Evolutionary conservation across 2,797 vertebrate genomes (phyloP), one percentile per base, ranked within the genome.

Genomic region (Cichlasoma orientale): DNA sequence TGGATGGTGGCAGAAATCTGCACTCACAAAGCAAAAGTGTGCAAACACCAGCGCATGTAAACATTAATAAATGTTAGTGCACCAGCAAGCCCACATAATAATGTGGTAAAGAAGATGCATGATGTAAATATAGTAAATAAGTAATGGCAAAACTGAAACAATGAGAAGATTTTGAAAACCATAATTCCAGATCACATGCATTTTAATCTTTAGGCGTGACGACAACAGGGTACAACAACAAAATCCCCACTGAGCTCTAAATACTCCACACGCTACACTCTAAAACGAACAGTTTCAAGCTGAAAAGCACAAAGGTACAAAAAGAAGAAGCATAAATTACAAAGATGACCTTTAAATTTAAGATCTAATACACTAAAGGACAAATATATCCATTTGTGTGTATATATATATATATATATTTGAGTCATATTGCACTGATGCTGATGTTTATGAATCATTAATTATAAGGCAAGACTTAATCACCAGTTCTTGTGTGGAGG

Each of bases 1-100:
- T 53, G 75, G 33, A 80, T 71, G 8, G 9, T 50, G 44, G 55
- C 56, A 76, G 69, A 71, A 74, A 82, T 86, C 53, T 77, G 59
- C 68, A 77, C 50, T 71, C 66, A 56, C 41, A 73, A 74, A 79
- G 79, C 72, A 72, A 41, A 50, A 70, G 57, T 33, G 14, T 44
- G 69, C 68, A 85, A 80, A 88, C 69, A 74, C 75, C 59, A 56
- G 29, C 72, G 27, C 41, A 61, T 84, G 75, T 83, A 82, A 70
- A 55, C 86, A 83, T 84, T 61, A 74, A 82, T 80, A 84, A 83
- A 69, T n/a, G n/a, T 41, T 63, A 78, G 53, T 50, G 29, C 52
- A 69, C 41, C 47, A 69, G 31, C 52, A 55, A 74, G 57, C 56
- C 53, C 25, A 47, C 31, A 10, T 21, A 56, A 18, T 3, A 50